A percentile compares a stretch with the other conserved stretches of the same genome.
Evolutionary conservation across 2,797 vertebrate species (phyloP).

Genomic region (Erpetoichthys calabaricus): DNA sequence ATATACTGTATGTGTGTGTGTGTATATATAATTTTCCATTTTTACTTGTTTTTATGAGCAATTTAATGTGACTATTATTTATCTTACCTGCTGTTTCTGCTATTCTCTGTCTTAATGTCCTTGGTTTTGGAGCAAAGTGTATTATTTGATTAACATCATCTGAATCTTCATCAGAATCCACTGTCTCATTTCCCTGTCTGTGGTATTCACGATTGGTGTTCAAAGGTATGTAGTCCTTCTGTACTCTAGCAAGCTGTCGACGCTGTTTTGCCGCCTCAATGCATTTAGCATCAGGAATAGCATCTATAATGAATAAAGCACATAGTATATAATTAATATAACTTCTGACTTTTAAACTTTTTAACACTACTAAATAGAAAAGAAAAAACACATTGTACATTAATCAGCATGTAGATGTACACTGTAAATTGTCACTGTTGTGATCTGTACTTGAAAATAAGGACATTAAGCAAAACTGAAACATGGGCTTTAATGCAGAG

Average conservation of each 20-base stretch:
- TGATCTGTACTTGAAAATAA: too few relatives aligned
- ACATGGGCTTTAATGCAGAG: too few relatives aligned
- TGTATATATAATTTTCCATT: too few relatives aligned
- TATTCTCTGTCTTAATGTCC: conserved; percentile 65
- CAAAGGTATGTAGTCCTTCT: conserved; percentile 62
- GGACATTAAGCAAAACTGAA: too few relatives aligned
- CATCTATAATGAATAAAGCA: conserved; percentile 35
- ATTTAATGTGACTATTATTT: neutral
- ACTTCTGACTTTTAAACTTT: neutral
- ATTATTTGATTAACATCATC: conserved; percentile 64
- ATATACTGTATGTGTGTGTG: too few relatives aligned
- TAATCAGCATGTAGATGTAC: neutral
- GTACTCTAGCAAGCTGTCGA: conserved; percentile 42
- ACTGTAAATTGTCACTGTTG: too few relatives aligned
- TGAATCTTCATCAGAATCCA: conserved; percentile 52
- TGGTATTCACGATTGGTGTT: conserved; percentile 22
- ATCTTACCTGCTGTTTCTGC: conserved; percentile 59
- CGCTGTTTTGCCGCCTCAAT: conserved; percentile 54
- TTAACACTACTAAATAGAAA: neutral
- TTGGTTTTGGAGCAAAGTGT: conserved; percentile 57
- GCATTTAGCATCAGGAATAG: conserved; percentile 46
- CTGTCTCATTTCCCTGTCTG: conserved; percentile 23
- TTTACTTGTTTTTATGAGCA: too few relatives aligned
- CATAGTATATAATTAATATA: neutral
- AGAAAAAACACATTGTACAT: neutral